phyloP scores from a whole-genome alignment of 1,140 invertebrate genomes.

The Drosophila pandora region DNA sequence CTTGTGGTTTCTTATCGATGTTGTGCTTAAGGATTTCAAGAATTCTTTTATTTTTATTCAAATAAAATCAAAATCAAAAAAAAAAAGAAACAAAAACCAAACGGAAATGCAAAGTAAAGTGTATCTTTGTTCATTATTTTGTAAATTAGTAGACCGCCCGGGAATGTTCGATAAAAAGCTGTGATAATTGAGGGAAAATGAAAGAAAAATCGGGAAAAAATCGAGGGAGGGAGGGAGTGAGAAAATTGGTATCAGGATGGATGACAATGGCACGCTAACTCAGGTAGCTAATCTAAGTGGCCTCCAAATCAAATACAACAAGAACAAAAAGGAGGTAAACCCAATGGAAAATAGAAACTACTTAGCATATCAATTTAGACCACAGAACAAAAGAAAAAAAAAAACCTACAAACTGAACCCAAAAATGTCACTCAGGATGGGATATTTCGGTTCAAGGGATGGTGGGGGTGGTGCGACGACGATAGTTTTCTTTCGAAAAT shows the following conservation, averaged over 20 bases:
- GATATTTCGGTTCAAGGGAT: no score
- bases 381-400: slow-evolving; percentile 15
- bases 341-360: slow-evolving; percentile 46
- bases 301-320: neutral
- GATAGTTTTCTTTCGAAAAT: no score
- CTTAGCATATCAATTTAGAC: slow-evolving; percentile 77
- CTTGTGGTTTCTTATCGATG: slow-evolving; percentile 46
- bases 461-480: no score
- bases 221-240: neutral
- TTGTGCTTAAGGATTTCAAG: slow-evolving; percentile 37
- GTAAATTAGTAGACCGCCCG: slow-evolving; percentile 60
- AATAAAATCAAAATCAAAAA: no score
- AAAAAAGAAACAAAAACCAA: neutral
- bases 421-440: slow-evolving; percentile 60
- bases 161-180: slow-evolving; percentile 69
- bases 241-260: slow-evolving; percentile 33
- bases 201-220: neutral
- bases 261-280: slow-evolving; percentile 48
- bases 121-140: slow-evolving; percentile 33
- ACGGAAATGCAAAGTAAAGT: slow-evolving; percentile 55
- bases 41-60: neutral
- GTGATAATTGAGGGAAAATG: slow-evolving; percentile 63
- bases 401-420: slow-evolving; percentile 18
- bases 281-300: slow-evolving; percentile 68
- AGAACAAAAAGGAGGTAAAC: neutral